A percentile compares a stretch with the other conserved stretches of the same genome.
These are phyloP conservation scores for Proteles cristata DNA, from an alignment of 2,113 vertebrate genomes.

Conservation along the genomic window DNA sequence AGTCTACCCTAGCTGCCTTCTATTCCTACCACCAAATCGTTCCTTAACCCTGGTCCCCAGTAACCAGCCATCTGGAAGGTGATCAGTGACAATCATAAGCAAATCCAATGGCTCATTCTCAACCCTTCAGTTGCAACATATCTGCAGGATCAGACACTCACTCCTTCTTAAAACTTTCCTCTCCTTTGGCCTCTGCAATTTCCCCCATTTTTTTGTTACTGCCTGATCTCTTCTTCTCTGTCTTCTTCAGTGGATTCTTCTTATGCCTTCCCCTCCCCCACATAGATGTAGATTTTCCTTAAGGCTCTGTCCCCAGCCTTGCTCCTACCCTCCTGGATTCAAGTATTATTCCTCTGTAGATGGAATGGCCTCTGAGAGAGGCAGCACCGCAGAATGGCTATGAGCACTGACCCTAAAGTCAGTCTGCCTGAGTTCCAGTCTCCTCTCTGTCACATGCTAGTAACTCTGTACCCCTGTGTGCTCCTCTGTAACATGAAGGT, in stretches of 20 bases:
- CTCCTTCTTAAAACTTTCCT: neutral
- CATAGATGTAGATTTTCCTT: neutral
- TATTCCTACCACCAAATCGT: neutral
- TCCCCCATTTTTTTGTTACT: neutral
- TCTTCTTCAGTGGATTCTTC: neutral
- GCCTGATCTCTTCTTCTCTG: neutral
- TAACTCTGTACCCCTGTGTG: conserved; percentile 16
- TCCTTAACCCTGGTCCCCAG: neutral
- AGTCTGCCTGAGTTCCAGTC: neutral
- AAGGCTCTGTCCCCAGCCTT: neutral
- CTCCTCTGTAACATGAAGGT: neutral
- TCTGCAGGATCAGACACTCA: neutral
- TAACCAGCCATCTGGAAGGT: neutral
- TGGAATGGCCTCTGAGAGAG: neutral
- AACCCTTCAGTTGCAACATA: neutral
- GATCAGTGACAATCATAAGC: neutral
- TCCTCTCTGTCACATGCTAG: neutral
- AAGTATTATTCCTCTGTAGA: neutral
- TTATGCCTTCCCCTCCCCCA: neutral
- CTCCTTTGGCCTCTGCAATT: neutral
- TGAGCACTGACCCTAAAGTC: neutral
- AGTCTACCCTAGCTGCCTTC: neutral
- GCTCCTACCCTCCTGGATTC: neutral
- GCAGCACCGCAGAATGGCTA: neutral
- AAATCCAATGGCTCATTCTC: neutral